These are phyloP conservation scores for Clarias gariepinus DNA, from an alignment of 2,113 vertebrate genomes.

Conservation along the genomic window DNA sequence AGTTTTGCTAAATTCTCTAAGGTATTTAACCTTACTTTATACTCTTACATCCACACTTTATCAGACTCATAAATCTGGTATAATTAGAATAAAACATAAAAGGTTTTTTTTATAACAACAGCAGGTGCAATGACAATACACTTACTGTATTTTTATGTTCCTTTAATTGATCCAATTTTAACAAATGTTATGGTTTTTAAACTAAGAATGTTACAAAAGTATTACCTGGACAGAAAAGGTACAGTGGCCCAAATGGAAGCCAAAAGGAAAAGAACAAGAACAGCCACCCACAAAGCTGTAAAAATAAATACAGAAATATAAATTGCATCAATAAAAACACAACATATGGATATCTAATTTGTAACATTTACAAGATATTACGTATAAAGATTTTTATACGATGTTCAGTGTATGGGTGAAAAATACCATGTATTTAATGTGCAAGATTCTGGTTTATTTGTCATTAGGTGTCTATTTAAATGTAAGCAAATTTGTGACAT, in stretches of 20 bases:
- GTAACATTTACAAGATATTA: background rate
- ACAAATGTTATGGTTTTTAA: background rate
- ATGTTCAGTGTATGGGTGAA: background rate
- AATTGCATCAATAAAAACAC: background rate
- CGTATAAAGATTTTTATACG: background rate
- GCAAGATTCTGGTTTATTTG: background rate
- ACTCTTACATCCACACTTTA: background rate
- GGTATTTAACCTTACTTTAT: background rate
- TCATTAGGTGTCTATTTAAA: background rate
- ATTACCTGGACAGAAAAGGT: conserved; percentile 68
- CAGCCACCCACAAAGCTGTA: conserved; percentile 69
- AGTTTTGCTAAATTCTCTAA: background rate
- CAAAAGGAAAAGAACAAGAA: conserved; percentile 60
- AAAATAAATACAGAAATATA: conserved; percentile 36
- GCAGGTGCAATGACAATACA: background rate
- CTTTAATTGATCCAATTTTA: background rate
- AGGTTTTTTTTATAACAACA: no score
- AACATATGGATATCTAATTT: background rate
- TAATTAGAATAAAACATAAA: background rate
- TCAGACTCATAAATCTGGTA: background rate
- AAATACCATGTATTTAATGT: background rate
- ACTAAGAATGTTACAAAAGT: background rate
- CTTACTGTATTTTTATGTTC: background rate
- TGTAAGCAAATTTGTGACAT: background rate
- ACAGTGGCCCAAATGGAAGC: conserved; percentile 52